These are phyloP conservation scores for Caenorhabditis wallacei DNA, from an alignment of 2,888 invertebrate genomes.

Conservation along the genomic window DNA sequence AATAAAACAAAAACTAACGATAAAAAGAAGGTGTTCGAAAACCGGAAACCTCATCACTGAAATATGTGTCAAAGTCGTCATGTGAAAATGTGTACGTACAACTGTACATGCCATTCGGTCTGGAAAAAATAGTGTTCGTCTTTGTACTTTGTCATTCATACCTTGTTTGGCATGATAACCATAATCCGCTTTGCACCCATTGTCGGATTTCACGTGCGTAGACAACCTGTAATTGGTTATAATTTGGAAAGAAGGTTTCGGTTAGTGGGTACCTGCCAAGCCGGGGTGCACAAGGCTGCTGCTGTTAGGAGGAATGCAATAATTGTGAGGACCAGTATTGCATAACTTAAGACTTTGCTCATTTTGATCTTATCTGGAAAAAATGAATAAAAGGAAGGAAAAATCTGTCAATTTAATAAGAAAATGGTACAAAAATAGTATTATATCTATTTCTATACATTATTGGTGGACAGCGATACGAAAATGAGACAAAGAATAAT, in stretches of 20 bases:
- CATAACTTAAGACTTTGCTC: slow-evolving; percentile 43
- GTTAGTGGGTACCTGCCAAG: slow-evolving; percentile 69
- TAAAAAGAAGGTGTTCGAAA: slow-evolving; percentile 81
- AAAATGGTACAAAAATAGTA: background rate
- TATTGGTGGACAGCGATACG: slow-evolving; percentile 2
- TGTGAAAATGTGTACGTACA: slow-evolving; percentile 82
- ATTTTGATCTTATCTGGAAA: slow-evolving; percentile 15
- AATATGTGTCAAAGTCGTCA: slow-evolving; percentile 79
- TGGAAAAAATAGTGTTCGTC: slow-evolving; percentile 46
- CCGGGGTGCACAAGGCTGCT: slow-evolving; percentile 76
- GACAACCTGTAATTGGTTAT: slow-evolving; percentile 56
- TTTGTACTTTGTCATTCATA: slow-evolving; percentile 9
- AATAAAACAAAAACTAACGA: slow-evolving; percentile 67
- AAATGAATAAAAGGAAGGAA: background rate
- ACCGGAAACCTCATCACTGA: slow-evolving; percentile 77
- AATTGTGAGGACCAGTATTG: slow-evolving; percentile 70
- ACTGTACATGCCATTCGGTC: slow-evolving; percentile 81
- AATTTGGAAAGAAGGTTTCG: background rate
- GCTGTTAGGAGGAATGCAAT: slow-evolving; percentile 77
- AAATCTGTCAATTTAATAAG: background rate
- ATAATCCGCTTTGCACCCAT: slow-evolving; percentile 82
- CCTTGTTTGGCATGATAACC: slow-evolving; percentile 82
- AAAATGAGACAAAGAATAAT: background rate
- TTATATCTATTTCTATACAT: background rate
- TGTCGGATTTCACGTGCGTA: slow-evolving; percentile 80